Conservation (phyloP, 2,888 invertebrate genomes). For the Parthenolecanium corni region DNA sequence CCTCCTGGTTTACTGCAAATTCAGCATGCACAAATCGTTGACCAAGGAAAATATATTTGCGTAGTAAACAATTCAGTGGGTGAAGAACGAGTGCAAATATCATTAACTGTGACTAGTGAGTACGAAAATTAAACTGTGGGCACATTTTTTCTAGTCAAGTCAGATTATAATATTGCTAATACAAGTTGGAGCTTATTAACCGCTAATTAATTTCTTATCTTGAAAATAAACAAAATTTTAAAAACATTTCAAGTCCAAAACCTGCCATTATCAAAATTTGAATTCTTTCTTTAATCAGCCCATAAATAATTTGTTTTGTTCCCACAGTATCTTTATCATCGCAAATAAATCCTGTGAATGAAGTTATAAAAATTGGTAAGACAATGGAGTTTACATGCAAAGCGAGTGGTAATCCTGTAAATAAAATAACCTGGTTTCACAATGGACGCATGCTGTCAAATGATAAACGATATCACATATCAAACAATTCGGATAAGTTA, state of each 20-base stretch:
- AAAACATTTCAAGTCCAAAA: too few species aligned
- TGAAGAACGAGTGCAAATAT: slow-evolving; percentile 63
- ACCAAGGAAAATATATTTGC: slow-evolving; percentile 78
- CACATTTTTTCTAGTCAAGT: not conserved
- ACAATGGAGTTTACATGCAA: slow-evolving; percentile 79
- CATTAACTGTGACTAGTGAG: slow-evolving; percentile 63
- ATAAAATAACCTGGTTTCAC: slow-evolving; percentile 67
- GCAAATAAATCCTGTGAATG: slow-evolving; percentile 63
- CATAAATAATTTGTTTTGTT: too few species aligned
- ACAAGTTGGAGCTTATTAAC: too few species aligned
- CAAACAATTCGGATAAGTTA: slow-evolving; percentile 40
- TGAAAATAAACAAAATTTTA: too few species aligned
- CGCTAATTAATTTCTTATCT: too few species aligned
- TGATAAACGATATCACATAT: slow-evolving; percentile 48
- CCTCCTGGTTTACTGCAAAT: slow-evolving; percentile 56
- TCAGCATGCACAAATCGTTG: slow-evolving; percentile 56
- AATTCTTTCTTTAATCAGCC: too few species aligned
- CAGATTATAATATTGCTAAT: not conserved
- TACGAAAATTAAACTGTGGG: slow-evolving; percentile 5
- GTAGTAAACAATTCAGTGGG: slow-evolving; percentile 84
- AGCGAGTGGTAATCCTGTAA: slow-evolving; percentile 73
- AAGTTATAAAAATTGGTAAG: slow-evolving; percentile 71
- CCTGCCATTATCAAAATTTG: too few species aligned
- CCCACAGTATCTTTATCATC: slow-evolving; percentile 63
- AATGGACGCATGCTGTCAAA: slow-evolving; percentile 54